Evolutionary conservation across 2,113 vertebrate genomes (phyloP).

Genomic region (Percopsis transmontana): DNA sequence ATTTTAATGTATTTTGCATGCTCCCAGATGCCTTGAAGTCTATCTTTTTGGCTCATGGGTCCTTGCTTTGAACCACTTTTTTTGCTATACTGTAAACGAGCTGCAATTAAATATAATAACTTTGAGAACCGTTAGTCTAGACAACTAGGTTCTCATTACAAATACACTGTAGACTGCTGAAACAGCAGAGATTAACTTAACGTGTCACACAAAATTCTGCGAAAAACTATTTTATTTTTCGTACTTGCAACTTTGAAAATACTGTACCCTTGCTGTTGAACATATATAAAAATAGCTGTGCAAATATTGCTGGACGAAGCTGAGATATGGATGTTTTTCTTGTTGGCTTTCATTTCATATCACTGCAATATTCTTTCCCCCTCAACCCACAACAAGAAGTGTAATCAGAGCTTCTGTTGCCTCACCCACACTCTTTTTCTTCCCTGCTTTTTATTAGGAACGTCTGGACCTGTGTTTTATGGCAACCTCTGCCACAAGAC

Average conservation of each 20-base stretch:
- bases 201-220: too few relatives aligned
- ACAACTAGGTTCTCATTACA: not conserved
- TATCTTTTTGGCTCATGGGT: not conserved
- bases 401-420: constrained; percentile 64
- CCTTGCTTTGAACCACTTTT: too few relatives aligned
- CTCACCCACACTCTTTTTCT: constrained; percentile 39
- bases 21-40: not conserved
- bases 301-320: constrained; percentile 24
- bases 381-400: constrained; percentile 50
- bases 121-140: too few relatives aligned
- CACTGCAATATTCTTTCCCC: constrained; percentile 46
- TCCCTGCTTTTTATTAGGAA: constrained; percentile 53
- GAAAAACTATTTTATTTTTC: too few relatives aligned
- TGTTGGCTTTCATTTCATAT: constrained; percentile 51
- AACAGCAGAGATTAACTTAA: too few relatives aligned
- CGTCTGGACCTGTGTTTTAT: constrained; percentile 44
- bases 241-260: not conserved
- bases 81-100: too few relatives aligned
- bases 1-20: not conserved
- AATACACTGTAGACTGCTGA: too few relatives aligned
- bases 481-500: constrained; percentile 47
- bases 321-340: constrained; percentile 16
- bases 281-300: not conserved
- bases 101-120: too few relatives aligned
- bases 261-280: constrained; percentile 6